Evolutionary conservation across 2,888 invertebrate genomes (phyloP).

Genomic region (Drosophila histrio): DNA sequence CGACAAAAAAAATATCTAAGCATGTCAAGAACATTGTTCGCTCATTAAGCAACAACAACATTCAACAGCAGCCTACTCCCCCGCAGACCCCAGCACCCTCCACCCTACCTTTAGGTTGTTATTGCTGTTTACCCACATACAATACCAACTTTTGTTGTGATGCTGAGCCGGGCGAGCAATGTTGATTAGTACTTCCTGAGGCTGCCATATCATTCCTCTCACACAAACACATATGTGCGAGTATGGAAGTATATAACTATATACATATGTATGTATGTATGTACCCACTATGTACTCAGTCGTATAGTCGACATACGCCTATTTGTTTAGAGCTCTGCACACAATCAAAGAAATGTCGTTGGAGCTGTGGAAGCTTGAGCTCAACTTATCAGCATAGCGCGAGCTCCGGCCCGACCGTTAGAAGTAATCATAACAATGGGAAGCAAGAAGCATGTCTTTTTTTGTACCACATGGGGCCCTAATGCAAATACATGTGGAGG

Average conservation of each 20-base stretch:
- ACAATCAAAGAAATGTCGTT: slow-evolving; percentile 50
- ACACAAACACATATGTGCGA: not conserved
- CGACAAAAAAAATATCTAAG: slow-evolving; percentile 61
- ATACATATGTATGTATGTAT: slow-evolving; percentile 9
- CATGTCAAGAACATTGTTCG: slow-evolving; percentile 78
- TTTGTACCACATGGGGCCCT: slow-evolving; percentile 2
- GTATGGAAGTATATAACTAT: slow-evolving; percentile 1
- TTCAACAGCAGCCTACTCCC: slow-evolving; percentile 8
- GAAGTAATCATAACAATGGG: slow-evolving; percentile 30
- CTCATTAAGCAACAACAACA: slow-evolving; percentile 55
- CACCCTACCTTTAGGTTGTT: slow-evolving; percentile 15
- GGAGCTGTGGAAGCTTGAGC: slow-evolving; percentile 32
- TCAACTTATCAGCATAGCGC: slow-evolving; percentile 44
- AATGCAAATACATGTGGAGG: slow-evolving; percentile 22
- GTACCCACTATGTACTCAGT: slow-evolving; percentile 19
- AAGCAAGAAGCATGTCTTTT: slow-evolving; percentile 7
- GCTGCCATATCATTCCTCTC: slow-evolving; percentile 66
- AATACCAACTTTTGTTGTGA: slow-evolving; percentile 68
- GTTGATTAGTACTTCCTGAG: slow-evolving; percentile 79
- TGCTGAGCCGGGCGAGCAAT: slow-evolving; percentile 47
- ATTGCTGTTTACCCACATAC: slow-evolving; percentile 50
- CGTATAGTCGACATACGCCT: slow-evolving; percentile 26
- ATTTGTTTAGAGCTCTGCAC: slow-evolving; percentile 55
- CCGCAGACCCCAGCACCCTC: not conserved
- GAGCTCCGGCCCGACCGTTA: slow-evolving; percentile 37